A percentile compares a stretch with the other conserved stretches of the same genome.
phyloP scores from a whole-genome alignment of 1,140 invertebrate species.

The Polypedilum pembai region DNA sequence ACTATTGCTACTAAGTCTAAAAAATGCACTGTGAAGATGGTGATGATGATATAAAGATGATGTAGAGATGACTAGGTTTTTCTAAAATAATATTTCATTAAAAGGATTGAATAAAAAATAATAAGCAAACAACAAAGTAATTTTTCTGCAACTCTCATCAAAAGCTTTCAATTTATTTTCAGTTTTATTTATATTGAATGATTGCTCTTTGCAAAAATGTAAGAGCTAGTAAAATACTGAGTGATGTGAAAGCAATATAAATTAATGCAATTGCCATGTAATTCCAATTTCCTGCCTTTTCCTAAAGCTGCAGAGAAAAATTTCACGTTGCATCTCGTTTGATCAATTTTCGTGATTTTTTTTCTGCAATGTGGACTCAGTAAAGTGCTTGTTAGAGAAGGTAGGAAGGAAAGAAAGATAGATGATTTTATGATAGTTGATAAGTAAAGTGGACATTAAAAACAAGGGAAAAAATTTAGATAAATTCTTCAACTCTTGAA shows the following conservation, averaged over 20 bases:
- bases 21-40: too few species aligned
- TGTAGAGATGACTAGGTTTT: too few species aligned
- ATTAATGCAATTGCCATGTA: constrained; percentile 18
- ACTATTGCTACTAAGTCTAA: too few species aligned
- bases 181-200: too few species aligned
- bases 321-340: not conserved
- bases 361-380: not conserved
- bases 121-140: too few species aligned
- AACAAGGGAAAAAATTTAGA: not conserved
- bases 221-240: too few species aligned
- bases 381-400: not conserved
- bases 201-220: too few species aligned
- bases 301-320: not conserved
- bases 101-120: too few species aligned
- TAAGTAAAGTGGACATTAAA: not conserved
- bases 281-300: constrained; percentile 11
- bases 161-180: too few species aligned
- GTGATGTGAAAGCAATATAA: not conserved
- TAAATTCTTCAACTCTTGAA: not conserved
- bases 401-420: not conserved
- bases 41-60: too few species aligned
- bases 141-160: too few species aligned
- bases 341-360: not conserved
- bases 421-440: not conserved
- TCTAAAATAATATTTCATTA: too few species aligned